A percentile compares a stretch with the other conserved stretches of the same genome.
phyloP scores from a whole-genome alignment of 2,113 vertebrate genomes.

The Natator depressus region DNA sequence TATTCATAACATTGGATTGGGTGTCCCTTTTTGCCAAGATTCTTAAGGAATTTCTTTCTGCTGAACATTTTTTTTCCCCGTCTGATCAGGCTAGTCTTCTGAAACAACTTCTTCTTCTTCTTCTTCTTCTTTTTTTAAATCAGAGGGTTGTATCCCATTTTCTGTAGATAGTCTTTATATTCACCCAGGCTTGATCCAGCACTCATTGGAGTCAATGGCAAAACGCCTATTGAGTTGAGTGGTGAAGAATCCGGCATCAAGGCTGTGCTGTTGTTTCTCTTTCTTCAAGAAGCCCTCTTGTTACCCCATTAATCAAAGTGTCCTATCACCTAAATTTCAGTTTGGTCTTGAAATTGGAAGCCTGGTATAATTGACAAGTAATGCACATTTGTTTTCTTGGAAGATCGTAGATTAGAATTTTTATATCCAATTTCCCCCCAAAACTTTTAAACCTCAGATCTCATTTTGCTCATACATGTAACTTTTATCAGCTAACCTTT shows the following conservation, averaged over 20 bases:
- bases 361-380: background rate
- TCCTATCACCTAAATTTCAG: background rate
- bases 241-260: background rate
- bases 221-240: background rate
- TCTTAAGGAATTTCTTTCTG: background rate
- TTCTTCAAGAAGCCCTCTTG: background rate
- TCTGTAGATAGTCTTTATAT: conserved; percentile 7
- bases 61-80: background rate
- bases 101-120: background rate
- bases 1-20: background rate
- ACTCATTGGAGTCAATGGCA: background rate
- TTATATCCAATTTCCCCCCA: background rate
- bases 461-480: background rate
- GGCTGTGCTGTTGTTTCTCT: background rate
- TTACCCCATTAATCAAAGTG: background rate
- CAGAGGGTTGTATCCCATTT: background rate
- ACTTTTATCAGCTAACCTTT: conserved; percentile 19
- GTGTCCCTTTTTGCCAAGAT: background rate
- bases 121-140: too few species aligned
- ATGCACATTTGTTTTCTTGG: background rate
- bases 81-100: background rate
- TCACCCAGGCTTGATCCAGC: background rate
- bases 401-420: background rate
- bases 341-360: background rate
- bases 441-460: conserved; percentile 1